Evolutionary conservation across 2,888 invertebrate species (phyloP).

Genomic region (Nephrotoma appendiculata): DNA sequence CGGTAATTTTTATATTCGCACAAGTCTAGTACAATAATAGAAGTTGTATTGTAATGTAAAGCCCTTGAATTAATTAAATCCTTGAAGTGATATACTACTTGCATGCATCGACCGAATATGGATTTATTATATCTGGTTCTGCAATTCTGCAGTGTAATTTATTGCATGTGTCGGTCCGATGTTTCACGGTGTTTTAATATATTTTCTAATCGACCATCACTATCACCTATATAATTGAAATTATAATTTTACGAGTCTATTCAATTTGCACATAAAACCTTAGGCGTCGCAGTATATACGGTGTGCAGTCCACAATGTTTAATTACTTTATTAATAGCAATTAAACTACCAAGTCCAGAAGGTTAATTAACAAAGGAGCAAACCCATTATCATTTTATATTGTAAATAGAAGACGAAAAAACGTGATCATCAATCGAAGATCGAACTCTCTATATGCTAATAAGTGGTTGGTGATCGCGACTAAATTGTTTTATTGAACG

Average conservation of each 20-base stretch:
- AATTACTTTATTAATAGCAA: background rate
- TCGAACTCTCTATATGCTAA: background rate
- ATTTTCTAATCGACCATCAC: background rate
- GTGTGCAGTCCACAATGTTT: background rate
- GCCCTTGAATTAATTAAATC: background rate
- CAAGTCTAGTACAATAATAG: background rate
- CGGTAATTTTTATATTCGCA: background rate
- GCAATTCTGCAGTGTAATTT: background rate
- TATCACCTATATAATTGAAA: background rate
- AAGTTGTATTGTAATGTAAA: background rate
- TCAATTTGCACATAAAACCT: background rate
- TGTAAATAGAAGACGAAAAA: background rate
- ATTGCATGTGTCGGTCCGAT: background rate
- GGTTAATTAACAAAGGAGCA: background rate
- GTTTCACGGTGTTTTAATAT: background rate
- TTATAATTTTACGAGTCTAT: background rate
- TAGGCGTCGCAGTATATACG: background rate
- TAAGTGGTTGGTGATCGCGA: background rate
- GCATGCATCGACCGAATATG: background rate
- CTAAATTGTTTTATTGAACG: background rate
- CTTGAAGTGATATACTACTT: background rate
- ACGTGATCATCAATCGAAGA: background rate
- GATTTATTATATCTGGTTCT: background rate
- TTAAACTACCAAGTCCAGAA: background rate
- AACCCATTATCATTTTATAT: background rate